Base-by-base conservation (phyloP, 2,113 vertebrate genomes). In the Hymenochirus boettgeri region DNA sequence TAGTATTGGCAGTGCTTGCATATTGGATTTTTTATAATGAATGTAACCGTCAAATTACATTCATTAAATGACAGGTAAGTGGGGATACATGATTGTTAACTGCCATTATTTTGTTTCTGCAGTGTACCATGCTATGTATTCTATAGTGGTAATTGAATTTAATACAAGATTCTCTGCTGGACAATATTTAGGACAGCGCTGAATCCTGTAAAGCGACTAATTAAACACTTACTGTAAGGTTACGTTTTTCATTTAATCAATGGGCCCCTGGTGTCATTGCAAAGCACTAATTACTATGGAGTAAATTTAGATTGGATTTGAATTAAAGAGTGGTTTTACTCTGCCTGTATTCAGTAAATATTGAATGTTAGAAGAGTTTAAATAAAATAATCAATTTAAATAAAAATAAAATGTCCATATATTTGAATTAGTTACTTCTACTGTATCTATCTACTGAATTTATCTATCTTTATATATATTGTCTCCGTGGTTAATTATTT, bases 231-330 rank as follows among this genome's bases (percentile, higher is more conserved):
- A 88, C 84, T 79, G 83, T 88, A 88, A 88, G 86, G 86, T 88
- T 89, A 88, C 80, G 81, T 86, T 88, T 88, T 89, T 86, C 86
- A 90, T 90, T 89, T 88, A 90, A 88, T 89, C 87, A 88, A 90
- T 88, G 86, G 82, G 82, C 86, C 86, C 83, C 86, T 62, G 77
- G 84, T 88, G 87, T 89, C 85, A 87, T 80, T 85, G 83, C 82
- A 86, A 89, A 87, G 82, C 78, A 82, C 86, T 90, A 89, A 90
- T 90, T 90, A 88, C 88, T 86, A 88, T 83, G 82, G 79, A 84
- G 84, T 85, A 89, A 86, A 89, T 89, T 90, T 88, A 89, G 85
- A 88, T 87, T 87, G 85, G 85, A 89, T 89, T 86, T 90, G 88
- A 90, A 89, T 89, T 89, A 88, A 90, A 83, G 79, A 86, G 79